Base-by-base conservation (phyloP, 2,113 vertebrate genomes). In the Genyomyrus donnyi region DNA sequence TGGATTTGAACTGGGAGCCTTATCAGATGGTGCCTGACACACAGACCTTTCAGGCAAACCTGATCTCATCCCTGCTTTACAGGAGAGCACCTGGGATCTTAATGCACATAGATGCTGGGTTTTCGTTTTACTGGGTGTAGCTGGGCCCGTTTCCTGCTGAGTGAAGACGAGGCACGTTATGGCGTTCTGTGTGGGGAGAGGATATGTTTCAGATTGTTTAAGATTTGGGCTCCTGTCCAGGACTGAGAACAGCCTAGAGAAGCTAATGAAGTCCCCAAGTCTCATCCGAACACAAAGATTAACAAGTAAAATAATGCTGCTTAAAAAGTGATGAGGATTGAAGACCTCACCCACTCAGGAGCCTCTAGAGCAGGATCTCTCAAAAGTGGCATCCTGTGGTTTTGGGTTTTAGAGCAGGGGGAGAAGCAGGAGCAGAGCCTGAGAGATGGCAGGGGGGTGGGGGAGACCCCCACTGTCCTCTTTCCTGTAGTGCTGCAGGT, bases 161-260 rank as follows among this genome's bases (percentile, higher is more conserved):
- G 83, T 77, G 70, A 88, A 56, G 35, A 74, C 5, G 50, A 77
- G 42, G 52, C 85, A 91, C 88, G 19, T 80, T 17, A 42, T 42
- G 74, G 15, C 31, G 1, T 90, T 45, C 13, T 13, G 35, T 80
- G 62, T 53, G 89, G 15, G 90, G 58, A 85, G 88, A 42, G 56
- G 13, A 31, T 87, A 8, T 66, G n/a, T 24, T n/a, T n/a, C 21
- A n/a, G 88, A 91, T 90, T 50, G 90, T 88, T 93, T 91, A 90
- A 90, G 90, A 90, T 91, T 92, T 91, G 92, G 92, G 92, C 93
- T 92, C 52, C 53, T 9, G 85, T 93, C 93, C 92, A 93, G 91
- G 89, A 90, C 50, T 24, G 84, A 88, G 90, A 83, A 91, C 88
- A 80, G 31, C 83, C 90, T 89, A 85, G 85, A 93, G 91, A 90